Evolutionary conservation across 2,113 vertebrate genomes (phyloP), one percentile per base, ranked within the genome.

Genomic region (Eclectus roratus): DNA sequence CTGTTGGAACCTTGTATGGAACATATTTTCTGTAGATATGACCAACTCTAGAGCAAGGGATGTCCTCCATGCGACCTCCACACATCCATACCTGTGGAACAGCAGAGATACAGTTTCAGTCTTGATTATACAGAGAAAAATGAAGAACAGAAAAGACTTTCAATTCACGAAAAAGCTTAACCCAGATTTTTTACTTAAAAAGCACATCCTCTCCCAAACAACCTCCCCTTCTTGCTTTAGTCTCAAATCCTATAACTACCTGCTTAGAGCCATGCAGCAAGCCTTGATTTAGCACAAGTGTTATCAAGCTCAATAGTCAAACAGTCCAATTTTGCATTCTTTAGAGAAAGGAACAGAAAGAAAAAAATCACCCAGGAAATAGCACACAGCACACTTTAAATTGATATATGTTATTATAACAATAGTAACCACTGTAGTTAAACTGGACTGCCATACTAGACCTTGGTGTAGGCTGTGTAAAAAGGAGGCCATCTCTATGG

Each of bases 21-120:
- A 99, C 99, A 1, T 99, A 99, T 97, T 99, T 99, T 95, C 99
- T 98, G 97, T 99, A 99, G 97, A 99, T 99, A 89, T 99, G 99
- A 17, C 99, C 99, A 53, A 99, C 99, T 89, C 99, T 97, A 80
- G 99, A 99, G 97, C 99, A 99, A 64, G 98, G 98, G 44, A 98
- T 98, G 86, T 98, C 98, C 85, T 98, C 98, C 98, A 98, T 98
- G 46, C 97, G 98, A 50, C 98, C 98, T 18, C 98, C 98, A 89
- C 98, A 98, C 98, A 98, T 98, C 98, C 98, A 98, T 2, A 98
- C 98, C 98, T 98, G 95, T 37, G 79, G 27, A 66, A 81, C 56
- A 88, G 72, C 39, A 28, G 69, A 79, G 53, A 94, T 39, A 72
- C 29, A 93, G 24, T 24, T 60, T 94, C 35, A 92, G 2, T 76